Evolutionary conservation across 2,113 vertebrate genomes (phyloP).

Genomic region (Burhinus bistriatus): DNA sequence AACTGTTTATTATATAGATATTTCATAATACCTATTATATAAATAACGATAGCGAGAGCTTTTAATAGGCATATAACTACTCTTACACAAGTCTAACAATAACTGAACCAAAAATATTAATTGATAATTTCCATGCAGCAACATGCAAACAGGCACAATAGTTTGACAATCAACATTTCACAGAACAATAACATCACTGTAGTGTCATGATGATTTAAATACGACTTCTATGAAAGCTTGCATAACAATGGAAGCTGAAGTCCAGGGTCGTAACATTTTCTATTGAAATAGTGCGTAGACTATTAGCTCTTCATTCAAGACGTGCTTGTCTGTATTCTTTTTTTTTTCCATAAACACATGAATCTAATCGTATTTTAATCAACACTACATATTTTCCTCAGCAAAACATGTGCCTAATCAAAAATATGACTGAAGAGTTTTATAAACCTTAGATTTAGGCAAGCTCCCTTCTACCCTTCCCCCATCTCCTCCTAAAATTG

Average conservation of each 20-base stretch:
- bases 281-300: background rate
- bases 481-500: background rate
- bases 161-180: background rate
- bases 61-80: too few relatives aligned
- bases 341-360: background rate
- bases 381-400: background rate
- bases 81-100: too few relatives aligned
- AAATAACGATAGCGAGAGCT: too few relatives aligned
- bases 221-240: background rate
- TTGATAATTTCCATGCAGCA: too few relatives aligned
- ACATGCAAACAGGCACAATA: too few relatives aligned
- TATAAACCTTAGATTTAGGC: background rate
- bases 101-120: too few relatives aligned
- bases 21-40: too few relatives aligned
- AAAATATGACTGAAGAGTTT: background rate
- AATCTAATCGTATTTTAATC: background rate
- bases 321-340: background rate
- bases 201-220: background rate
- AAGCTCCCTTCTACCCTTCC: background rate
- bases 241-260: background rate
- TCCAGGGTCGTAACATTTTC: accelerated
- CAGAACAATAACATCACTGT: background rate
- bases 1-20: too few relatives aligned
- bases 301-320: background rate
- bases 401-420: background rate